Evolutionary conservation across 2,888 invertebrate genomes (phyloP), one percentile per base, ranked within the genome.

Genomic region (Andricus curvator): DNA sequence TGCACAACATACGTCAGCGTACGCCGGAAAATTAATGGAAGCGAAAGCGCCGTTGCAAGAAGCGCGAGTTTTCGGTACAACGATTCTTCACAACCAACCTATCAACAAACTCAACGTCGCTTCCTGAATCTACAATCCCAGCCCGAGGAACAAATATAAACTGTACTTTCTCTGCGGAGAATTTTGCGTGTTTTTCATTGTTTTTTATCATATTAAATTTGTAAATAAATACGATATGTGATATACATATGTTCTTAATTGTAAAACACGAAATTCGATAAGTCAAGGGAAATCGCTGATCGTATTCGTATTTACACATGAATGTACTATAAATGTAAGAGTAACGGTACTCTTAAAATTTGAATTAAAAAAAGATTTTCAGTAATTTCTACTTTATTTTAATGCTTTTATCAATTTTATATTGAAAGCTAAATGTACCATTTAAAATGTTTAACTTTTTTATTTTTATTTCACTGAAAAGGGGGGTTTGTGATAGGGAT

Each of bases 1-100:
- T 94, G 94, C 91, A 95, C 95, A 81, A 95, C 95, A 4, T 95
- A 95, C 92, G 93, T 95, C 86, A 95, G 95, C 90, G 93, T 95
- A 86, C 93, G 94, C 79, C 93, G 94, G 67, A 93, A 93, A 84
- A 91, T 88, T 76, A 91, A 90, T 80, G 89, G 86, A 44, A 90
- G 84, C 74, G 87, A 87, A 77, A 78, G 79, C 20, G 84, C 86
- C 9, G 85, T 89, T 9, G 85, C 83, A 17, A 87, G 88, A 84
- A 90, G 89, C 65, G 88, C 87, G 6, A 89, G 89, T 79, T 85
- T 90, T 60, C 89, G 88, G 29, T 87, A 85, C 68, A 86, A 84
- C 56, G 88, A 88, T 66, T 76, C 85, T 13, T 65, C 81, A 15
- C 85, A 83, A 51, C 44, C 82, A 41, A 68, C 44, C 17, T 44